Conservation (phyloP, 92 coral and sea anemone species). For the Diadumene lineata region DNA sequence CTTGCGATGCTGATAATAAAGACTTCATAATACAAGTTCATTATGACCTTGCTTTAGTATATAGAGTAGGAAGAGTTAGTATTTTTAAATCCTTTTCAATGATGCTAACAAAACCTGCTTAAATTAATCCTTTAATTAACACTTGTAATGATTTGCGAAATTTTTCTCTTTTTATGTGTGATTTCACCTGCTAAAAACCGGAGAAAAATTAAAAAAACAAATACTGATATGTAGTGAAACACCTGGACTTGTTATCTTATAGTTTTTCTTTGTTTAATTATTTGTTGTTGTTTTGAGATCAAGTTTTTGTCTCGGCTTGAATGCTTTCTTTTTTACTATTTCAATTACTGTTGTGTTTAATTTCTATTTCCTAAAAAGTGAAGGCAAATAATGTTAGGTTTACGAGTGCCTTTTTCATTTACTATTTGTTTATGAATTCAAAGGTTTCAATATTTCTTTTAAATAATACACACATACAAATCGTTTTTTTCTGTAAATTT, state of each 20-base stretch:
- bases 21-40: background rate
- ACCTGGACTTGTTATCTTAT: background rate
- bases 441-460: too few relatives aligned
- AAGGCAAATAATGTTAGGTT: too few relatives aligned
- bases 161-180: slow-evolving; percentile 3
- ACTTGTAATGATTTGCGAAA: background rate
- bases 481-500: too few relatives aligned
- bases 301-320: background rate
- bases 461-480: too few relatives aligned
- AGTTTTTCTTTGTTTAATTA: background rate
- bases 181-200: slow-evolving; percentile 6
- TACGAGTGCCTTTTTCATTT: too few relatives aligned
- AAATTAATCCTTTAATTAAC: slow-evolving; percentile 1
- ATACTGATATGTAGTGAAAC: background rate
- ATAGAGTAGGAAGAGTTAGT: background rate
- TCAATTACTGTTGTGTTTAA: too few relatives aligned
- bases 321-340: too few relatives aligned
- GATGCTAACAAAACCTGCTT: background rate
- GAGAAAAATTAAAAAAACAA: background rate
- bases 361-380: too few relatives aligned
- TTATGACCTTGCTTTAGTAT: background rate
- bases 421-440: too few relatives aligned
- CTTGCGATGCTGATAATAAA: background rate
- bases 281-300: background rate
- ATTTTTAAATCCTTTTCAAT: background rate